Conservation (phyloP, 2,113 vertebrate genomes). For the Calyptomena viridis region DNA sequence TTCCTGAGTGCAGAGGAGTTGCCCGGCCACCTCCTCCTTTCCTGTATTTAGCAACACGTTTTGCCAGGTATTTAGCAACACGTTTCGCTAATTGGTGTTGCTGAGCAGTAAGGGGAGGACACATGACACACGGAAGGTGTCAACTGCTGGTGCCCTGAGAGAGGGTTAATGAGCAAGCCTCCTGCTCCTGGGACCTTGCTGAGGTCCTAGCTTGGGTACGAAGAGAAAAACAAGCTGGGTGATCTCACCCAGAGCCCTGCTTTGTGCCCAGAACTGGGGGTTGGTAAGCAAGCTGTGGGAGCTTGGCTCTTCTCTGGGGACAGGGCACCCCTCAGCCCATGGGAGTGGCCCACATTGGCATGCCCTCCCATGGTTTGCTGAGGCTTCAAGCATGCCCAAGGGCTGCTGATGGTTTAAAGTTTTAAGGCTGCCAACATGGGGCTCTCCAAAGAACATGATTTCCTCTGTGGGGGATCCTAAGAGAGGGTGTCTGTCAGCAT, state of each 20-base stretch:
- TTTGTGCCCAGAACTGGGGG: not conserved
- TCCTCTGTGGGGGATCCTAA: not conserved
- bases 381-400: not conserved
- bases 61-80: constrained; percentile 41
- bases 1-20: not conserved
- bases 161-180: not conserved
- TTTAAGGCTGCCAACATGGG: not conserved
- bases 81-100: constrained; percentile 30
- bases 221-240: not conserved
- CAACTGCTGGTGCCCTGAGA: not conserved
- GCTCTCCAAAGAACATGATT: not conserved
- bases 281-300: rapidly evolving
- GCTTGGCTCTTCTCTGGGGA: not conserved
- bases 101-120: not conserved
- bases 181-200: not conserved
- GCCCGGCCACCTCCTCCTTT: not conserved
- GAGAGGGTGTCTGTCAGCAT: not conserved
- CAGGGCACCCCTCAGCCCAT: not conserved
- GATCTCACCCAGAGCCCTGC: not conserved
- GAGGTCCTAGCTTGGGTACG: not conserved
- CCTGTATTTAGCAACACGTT: constrained; percentile 45
- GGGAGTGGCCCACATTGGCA: rapidly evolving
- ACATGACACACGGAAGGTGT: not conserved
- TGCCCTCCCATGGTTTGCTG: not conserved
- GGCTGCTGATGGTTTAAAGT: not conserved